Base-by-base conservation (phyloP, 2,888 invertebrate genomes). In the Metallyticus violacea region DNA sequence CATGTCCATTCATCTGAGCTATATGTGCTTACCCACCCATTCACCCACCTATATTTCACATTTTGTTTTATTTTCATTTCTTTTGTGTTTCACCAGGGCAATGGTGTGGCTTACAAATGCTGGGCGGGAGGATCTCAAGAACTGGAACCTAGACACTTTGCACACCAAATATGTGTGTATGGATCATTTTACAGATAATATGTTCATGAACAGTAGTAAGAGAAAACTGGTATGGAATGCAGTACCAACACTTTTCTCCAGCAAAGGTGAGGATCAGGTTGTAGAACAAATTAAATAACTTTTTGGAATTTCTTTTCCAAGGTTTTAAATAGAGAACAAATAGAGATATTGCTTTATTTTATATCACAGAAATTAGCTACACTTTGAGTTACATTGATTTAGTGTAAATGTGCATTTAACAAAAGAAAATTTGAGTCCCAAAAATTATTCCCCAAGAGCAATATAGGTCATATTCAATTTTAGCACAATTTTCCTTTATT, bases 191-290 rank as follows among this genome's bases (percentile, higher is more conserved):
- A 82, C 78, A 27, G 87, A 88, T 9, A 29, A 85, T 15, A 87
- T 87, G 86, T 88, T 87, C 81, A 87, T 87, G 85, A 87, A 88
- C 40, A 85, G 81, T 7, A 25, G 26, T 9, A 87, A 79, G 29
- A 85, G 83, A 25, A 87, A 85, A 29, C 83, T 88, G 25, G 86
- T 86, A 3, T 87, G 86, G 84, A 87, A 87, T 82, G 88, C 88
- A 22, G 82, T 88, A 7, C 88, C 88, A 76, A 87, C 86, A 28
- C n/a, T 5, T n/a, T 86, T 86, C 28, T 78, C 78, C 7, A 86
- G 82, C n/a, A 81, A 26, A 22, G 25, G 30, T 30, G 26, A 81
- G 30, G 5, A 5, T 5, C 29, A 28, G 15, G 27, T 40, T 30
- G 22, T n/a, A n/a, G 27, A 25, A 81, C 26, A 26, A 15, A 6